Base-by-base conservation (phyloP, 2,888 invertebrate species). In the Sylvicola fuscatus region DNA sequence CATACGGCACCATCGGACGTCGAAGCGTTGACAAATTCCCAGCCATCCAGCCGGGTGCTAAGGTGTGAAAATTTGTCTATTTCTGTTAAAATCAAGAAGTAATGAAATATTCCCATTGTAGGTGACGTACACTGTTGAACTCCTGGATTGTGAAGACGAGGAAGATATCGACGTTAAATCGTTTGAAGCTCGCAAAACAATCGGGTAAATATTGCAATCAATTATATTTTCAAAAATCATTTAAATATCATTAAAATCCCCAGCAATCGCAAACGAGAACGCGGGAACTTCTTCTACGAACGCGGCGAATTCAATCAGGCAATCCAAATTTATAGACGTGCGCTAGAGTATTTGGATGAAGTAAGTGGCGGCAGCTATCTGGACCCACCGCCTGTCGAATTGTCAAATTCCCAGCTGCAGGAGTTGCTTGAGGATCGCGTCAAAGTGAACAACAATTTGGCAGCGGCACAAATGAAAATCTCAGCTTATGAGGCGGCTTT, bases 281-380 rank as follows among this genome's bases (percentile, higher is more conserved):
- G 84, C 37, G 93, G 92, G 5, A 92, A 92, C 56, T 86, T 81
- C 70, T 84, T 84, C 77, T 92, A 84, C 52, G 68, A 71, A 14
- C 70, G 90, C 33, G 73, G 74, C 15, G 90, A 92, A 49, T 72
- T 74, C 36, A 70, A 70, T 26, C 64, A 77, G 14, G 86, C 90
- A 2, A 78, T 92, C 38, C 83, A 84, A 48, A 71, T 86, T 46
- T 93, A 93, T 56, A 66, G 82, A 46, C 72, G 82, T 41, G 86
- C 87, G 0, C 56, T 90, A 11, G 80, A 84, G 49, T 82, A 74
- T 48, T 61, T 90, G 31, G 79, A 84, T 47, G 75, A 78, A 47
- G 65, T 67, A 12, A 73, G 72, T 49, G 73, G 72, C 13, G 73
- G 72, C 17, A 72, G 69, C 45, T 56, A 65, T 2, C 61, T 64